A percentile compares a stretch with the other conserved stretches of the same genome.
These are phyloP conservation scores for Agrilus cyanescens DNA, from an alignment of 2,888 invertebrate genomes.

Conservation along the genomic window DNA sequence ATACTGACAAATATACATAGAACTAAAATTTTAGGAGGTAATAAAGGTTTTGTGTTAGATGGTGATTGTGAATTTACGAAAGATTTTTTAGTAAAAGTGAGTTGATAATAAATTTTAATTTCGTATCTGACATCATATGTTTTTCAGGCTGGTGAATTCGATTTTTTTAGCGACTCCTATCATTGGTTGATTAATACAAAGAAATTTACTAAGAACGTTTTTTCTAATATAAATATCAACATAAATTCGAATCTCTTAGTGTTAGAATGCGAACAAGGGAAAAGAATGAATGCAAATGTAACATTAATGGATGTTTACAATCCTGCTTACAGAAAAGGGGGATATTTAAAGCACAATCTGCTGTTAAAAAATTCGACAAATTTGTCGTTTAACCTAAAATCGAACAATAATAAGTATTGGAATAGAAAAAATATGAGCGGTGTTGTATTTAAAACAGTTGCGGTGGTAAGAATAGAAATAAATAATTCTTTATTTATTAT, in stretches of 20 bases:
- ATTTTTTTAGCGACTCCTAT: constrained; percentile 1
- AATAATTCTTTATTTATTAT: no score
- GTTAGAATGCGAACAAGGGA: constrained; percentile 3
- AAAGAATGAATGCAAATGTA: constrained; percentile 4
- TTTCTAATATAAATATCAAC: constrained; percentile 6
- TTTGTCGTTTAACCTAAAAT: neutral
- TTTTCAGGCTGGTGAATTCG: constrained; percentile 3
- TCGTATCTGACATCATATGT: neutral
- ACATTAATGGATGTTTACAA: constrained; percentile 20
- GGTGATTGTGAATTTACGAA: neutral
- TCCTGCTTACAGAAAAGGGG: constrained; percentile 13
- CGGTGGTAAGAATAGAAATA: constrained; percentile 15
- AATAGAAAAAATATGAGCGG: constrained; percentile 21
- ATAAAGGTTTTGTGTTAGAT: neutral
- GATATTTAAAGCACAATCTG: neutral
- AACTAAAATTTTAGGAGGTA: neutral
- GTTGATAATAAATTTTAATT: neutral
- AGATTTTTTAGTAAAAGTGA: neutral
- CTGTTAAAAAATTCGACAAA: constrained; percentile 1
- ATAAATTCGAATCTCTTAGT: constrained; percentile 19
- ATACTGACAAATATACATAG: neutral
- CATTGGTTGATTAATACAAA: constrained; percentile 6
- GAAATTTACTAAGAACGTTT: neutral
- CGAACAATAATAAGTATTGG: constrained; percentile 13
- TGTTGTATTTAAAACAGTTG: constrained; percentile 18